Base-by-base conservation (phyloP, 2,113 vertebrate genomes). In the Mormyrus lacerda region DNA sequence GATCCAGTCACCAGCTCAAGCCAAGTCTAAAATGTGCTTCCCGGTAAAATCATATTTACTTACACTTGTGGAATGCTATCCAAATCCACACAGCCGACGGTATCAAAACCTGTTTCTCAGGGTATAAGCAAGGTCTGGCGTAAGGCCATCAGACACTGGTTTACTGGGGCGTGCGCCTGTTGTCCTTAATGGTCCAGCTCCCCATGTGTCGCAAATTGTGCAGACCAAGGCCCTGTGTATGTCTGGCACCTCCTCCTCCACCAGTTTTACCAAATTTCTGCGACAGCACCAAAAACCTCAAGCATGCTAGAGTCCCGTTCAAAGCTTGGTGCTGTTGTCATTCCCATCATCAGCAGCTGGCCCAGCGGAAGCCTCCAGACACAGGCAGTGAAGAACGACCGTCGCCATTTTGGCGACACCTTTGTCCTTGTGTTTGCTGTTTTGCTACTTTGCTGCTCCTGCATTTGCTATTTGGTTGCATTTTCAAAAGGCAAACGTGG, bases 191-290 rank as follows among this genome's bases (percentile, higher is more conserved):
- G 69, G 69, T 39, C 35, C 15, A 39, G 31, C 35, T 31, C 27
- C 31, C 69, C 31, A 19, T 19, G 69, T 5, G 69, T 79, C 35
- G 8, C 35, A 19, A 5, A 79, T 7, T 79, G 15, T 8, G 73
- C 61, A 69, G 61, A 69, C 61, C n/a, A 11, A 69, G 61, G 61
- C 61, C 2, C 10, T 31, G 61, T 27, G 61, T 27, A 31, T 10
- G 3, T 27, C 61, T 39, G 31, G 69, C 1, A 7, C 35, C 15
- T 79, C 35, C 73, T 42, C 73, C 73, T 92, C 90, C 85, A 82
- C 79, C 21, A 9, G 45, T 88, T 44, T 92, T 91, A 90, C 82
- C 88, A 53, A 89, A 89, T 87, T 35, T 73, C 42, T 73, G 5
- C 1, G 10, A 13, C 44, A 76, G 42, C 3, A 21, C 13, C 69